Evolutionary conservation across 2,888 invertebrate genomes (phyloP), one percentile per base, ranked within the genome.

Genomic region (Adelognathus sp.): DNA sequence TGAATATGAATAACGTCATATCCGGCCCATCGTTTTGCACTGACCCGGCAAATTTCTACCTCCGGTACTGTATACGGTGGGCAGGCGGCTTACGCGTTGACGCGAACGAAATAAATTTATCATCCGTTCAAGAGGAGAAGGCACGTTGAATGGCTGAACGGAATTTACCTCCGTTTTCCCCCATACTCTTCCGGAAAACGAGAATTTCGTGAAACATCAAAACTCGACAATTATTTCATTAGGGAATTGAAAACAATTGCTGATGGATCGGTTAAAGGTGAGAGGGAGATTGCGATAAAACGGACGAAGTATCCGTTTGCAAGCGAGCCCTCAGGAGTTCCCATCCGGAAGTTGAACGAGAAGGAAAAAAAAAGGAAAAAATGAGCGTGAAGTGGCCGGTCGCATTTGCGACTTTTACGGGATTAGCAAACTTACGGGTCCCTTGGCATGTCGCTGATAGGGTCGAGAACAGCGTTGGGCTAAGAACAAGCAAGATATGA

Each of bases 371-470:
- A 54, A 46, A 66, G 50, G 16, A 46, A 41, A 66, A 39, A 18
- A 33, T 21, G 21, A 39, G 63, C 46, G 52, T 33, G 76, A 61
- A 56, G 61, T 63, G 29, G 75, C 46, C 61, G 29, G 39, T 71
- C 41, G 16, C 24, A 44, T 29, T 71, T 24, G 71, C 39, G 71
- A 76, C 63, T 70, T 76, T 70, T 16, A 50, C 56, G 44, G 76
- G 71, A 76, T 76, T 71, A 76, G 76, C 76, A 46, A 76, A 76
- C 76, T 76, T 66, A 29, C 50, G 63, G 46, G 50, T 44, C 69
- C 36, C 33, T 31, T 31, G 11, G 36, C n/a, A 11, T 11, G 33
- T 7, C 44, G 18, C 60, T 18, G 54, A 24, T 16, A 50, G 61
- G n/a, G 39, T 36, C 21, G 11, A 11, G 36, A 61, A 14, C n/a